Evolutionary conservation across 35 echinoderm and acorn worm species (phyloP), one percentile per base, ranked within the genome.

Genomic region (Diadema setosum): DNA sequence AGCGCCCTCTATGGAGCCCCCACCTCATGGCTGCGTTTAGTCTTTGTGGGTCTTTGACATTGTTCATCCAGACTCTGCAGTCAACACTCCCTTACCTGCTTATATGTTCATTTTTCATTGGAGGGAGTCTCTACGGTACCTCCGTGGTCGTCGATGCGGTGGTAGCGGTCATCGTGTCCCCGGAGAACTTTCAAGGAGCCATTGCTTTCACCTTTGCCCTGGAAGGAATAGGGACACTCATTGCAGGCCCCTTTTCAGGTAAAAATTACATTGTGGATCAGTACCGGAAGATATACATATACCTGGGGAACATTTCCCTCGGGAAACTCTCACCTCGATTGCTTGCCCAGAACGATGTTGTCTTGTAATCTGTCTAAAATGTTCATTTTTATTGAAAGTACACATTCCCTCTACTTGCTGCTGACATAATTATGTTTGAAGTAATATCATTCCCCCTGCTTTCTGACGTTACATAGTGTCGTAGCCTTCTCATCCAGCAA

Each of bases 131-230:
- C 3, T 78, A 78, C 40, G 73, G 73, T 39, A 16, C 44, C 2
- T 78, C 73, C 7, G 12, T 23, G 2, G 40, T 25, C 3, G 73
- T 78, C 36, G 73, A 78, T 44, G 73, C 73, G 14, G 73, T 78
- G 11, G 73, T 78, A 42, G 73, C 73, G 5, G 14, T 42, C 21
- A 39, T 78, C 1, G 73, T 78, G 3, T 26, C 73, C 16, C 33
- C 73, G 35, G 5, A 43, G 17, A 44, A 78, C 44, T 78, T 78
- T 41, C 73, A 78, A 78, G 73, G 37, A 9, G 73, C 73, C 0
- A 78, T 78, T 8, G 73, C 73, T 44, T 42, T 78, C n/a, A 78
- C 73, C n/a, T 78, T 78, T 78, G 73, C 73, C 2, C 17, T 78
- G 23, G 73, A 78, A 78, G 73, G 73, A 44, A 44, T 78, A 2